Evolutionary conservation across 2,888 invertebrate species (phyloP), one percentile per base, ranked within the genome.

Genomic region (Brenthis ino): DNA sequence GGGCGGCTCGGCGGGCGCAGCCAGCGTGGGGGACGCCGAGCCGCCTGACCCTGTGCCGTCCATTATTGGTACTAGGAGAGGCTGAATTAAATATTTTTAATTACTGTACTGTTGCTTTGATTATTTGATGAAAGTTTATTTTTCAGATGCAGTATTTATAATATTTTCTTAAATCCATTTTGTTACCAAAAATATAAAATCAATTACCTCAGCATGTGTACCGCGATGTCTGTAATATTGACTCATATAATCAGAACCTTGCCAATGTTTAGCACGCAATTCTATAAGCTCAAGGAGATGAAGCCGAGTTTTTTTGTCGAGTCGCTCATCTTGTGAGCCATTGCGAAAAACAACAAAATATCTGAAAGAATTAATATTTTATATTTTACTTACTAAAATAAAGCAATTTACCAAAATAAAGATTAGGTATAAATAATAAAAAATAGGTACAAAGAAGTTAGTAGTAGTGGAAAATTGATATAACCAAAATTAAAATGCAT

Each of bases 251-350:
- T 97, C 96, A 76, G 95, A 96, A 73, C 96, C 95, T 84, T 96
- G 96, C 98, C 98, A 98, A 83, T 96, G 95, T 89, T 97, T 97
- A 73, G 98, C 98, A 85, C 98, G 94, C 83, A 98, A 93, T 93
- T 99, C 98, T 80, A 99, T 97, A 74, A 98, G 94, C 93, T 98
- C 98, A 85, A 99, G 95, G 81, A 98, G 94, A 88, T 97, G 96
- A 83, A 97, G 94, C 88, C 98, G 95, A 80, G 97, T 96, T 88
- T 96, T 95, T 85, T 96, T 95, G 85, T 97, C 97, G 81, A 98
- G 93, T 86, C 96, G 95, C 86, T 96, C 96, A 89, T 97, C 97
- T 87, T 97, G 96, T 80, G 97, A 97, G 80, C 97, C 97, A 93
- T 98, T 97, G 79, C 98, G 95, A 88, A 98, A 97, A 82, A 96